Base-by-base conservation (phyloP, 2,797 vertebrate genomes). In the Coregonus sp. region DNA sequence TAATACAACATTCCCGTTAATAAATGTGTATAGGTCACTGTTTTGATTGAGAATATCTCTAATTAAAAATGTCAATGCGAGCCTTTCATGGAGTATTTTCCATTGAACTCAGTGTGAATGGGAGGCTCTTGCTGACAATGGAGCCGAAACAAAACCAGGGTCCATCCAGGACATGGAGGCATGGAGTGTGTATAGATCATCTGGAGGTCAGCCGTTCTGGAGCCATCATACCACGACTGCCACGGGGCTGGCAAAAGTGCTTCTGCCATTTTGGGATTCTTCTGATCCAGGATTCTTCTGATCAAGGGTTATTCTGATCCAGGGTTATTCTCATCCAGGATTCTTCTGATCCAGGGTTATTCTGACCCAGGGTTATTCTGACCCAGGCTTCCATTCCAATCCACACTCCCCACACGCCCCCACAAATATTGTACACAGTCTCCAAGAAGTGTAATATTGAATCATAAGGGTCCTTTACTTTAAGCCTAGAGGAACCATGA, bases 181-280 rank as follows among this genome's bases (percentile, higher is more conserved):
- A 65, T 61, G 59, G n/a, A 25, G 74, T 70, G 51, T 75, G 40
- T 72, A 61, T 59, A 50, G 51, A 68, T 65, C 80, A 79, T 80
- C 70, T 76, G 67, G 25, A 9, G 47, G 63, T 14, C 14, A 15
- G 20, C 35, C n/a, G 7, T 74, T 74, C 59, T 12, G 33, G 20
- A 56, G 37, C 59, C 65, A 47, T 74, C 66, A 74, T 63, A 29
- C 20, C 65, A 18, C 7, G 40, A 40, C 0, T 7, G 40, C 40
- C 40, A 40, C 40, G 9, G 7, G 7, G 7, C 40, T 29, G 37
- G 40, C 29, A 25, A 59, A 51, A 25, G 40, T 18, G 14, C 20
- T 52, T 37, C 14, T 31, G 9, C 40, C 40, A 25, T 25, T 25
- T 25, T 25, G 25, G 37, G 37, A 1, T 1, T 37, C 37, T 37